These are phyloP conservation scores for Phoronis australis DNA, from an alignment of 2,888 invertebrate genomes.

Conservation along the genomic window DNA sequence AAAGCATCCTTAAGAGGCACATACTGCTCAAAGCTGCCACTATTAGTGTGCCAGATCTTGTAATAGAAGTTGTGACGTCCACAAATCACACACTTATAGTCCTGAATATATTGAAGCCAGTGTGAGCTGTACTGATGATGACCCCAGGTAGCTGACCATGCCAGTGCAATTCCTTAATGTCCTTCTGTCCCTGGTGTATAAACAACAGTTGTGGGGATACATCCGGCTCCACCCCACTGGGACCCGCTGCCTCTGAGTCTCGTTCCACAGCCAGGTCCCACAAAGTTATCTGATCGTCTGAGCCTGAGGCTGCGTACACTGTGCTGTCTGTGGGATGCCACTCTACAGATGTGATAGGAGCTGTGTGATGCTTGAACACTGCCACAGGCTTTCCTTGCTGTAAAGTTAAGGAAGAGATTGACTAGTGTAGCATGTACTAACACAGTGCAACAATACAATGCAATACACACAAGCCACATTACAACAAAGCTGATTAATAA, in stretches of 20 bases:
- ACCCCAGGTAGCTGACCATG: conserved; percentile 92
- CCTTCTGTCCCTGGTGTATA: conserved; percentile 95
- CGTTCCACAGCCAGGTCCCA: conserved; percentile 74
- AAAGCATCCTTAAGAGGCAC: too few species aligned
- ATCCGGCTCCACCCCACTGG: conserved; percentile 28
- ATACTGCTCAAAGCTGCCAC: too few species aligned
- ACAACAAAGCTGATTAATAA: too few species aligned
- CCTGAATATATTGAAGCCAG: conserved; percentile 94
- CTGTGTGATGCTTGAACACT: conserved; percentile 90
- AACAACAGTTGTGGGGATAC: conserved; percentile 90
- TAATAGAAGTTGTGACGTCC: too few species aligned
- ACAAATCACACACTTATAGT: conserved; percentile 93
- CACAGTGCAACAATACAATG: too few species aligned
- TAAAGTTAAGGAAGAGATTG: too few species aligned
- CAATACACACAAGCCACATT: too few species aligned
- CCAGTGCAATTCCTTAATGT: conserved; percentile 98
- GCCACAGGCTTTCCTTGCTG: conserved; percentile 71
- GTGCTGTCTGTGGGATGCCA: conserved; percentile 94
- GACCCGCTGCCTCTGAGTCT: conserved; percentile 24
- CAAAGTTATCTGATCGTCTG: conserved; percentile 90
- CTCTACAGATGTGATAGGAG: conserved; percentile 89
- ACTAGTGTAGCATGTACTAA: too few species aligned
- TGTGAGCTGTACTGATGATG: conserved; percentile 86
- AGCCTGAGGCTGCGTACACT: conserved; percentile 86
- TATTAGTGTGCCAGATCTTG: too few species aligned